Conservation (phyloP, 2,797 vertebrate genomes). For the Tadarida brasiliensis region DNA sequence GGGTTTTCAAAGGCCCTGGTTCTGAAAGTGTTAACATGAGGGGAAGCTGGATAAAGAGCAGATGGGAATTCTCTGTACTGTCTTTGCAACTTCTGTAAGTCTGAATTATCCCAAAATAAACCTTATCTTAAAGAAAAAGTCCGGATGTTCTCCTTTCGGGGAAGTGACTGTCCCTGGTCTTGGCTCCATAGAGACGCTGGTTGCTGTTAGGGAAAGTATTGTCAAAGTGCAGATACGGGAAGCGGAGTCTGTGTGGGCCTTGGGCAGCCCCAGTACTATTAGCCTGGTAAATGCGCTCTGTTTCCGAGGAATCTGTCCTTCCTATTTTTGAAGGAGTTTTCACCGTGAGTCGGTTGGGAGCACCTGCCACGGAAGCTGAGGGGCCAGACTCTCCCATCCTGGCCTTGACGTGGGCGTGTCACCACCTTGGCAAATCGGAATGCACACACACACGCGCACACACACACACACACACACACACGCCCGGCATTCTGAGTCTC, state of each 20-base stretch:
- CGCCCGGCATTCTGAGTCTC: background rate
- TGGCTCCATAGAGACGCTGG: too few species aligned
- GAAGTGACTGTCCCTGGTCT: background rate
- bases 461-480: too few species aligned
- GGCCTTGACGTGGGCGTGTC: background rate
- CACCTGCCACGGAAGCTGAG: background rate
- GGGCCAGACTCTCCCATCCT: too few species aligned
- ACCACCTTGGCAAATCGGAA: background rate
- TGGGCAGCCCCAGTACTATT: background rate
- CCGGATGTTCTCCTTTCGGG: background rate
- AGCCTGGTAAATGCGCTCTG: background rate
- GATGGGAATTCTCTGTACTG: too few species aligned
- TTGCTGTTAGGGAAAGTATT: background rate
- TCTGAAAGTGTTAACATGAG: background rate
- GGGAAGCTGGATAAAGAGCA: too few species aligned
- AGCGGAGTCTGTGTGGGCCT: background rate
- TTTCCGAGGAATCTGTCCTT: background rate
- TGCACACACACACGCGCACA: too few species aligned
- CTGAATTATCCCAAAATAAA: background rate
- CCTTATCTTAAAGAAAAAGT: background rate
- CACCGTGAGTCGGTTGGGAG: background rate
- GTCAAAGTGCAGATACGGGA: background rate
- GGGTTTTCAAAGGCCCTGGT: background rate
- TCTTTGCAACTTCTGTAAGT: background rate
- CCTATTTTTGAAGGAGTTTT: background rate